A percentile compares a stretch with the other conserved stretches of the same genome.
Conservation (phyloP, 2,888 invertebrate genomes). For the Cataglyphis albicans region DNA sequence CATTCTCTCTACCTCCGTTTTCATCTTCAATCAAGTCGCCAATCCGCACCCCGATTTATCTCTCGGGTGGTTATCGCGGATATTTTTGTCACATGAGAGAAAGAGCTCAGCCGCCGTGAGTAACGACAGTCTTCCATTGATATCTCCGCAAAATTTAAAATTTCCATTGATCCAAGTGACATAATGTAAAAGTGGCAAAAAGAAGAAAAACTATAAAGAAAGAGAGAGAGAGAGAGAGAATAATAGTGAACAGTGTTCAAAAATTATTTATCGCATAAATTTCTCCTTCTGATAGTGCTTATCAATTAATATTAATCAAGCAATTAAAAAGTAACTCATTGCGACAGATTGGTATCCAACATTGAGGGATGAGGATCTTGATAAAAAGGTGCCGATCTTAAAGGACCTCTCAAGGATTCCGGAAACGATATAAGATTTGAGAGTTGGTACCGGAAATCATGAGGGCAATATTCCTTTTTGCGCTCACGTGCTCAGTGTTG, state of each 20-base stretch:
- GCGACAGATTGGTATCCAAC: not conserved
- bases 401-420: not conserved
- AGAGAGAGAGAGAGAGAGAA: not conserved
- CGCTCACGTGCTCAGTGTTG: conserved; percentile 21
- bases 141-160: not conserved
- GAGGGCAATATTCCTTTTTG: conserved; percentile 37
- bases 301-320: not conserved
- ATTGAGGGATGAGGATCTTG: conserved; percentile 57
- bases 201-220: not conserved
- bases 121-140: not conserved
- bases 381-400: conserved; percentile 27
- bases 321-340: not conserved
- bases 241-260: not conserved
- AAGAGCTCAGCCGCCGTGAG: not conserved
- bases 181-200: not conserved
- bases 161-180: not conserved
- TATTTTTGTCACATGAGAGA: conserved; percentile 1
- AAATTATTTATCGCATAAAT: not conserved
- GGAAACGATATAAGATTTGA: conserved; percentile 26
- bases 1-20: conserved; percentile 33
- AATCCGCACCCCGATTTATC: conserved; percentile 68
- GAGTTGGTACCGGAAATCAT: not conserved
- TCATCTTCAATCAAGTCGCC: conserved; percentile 74
- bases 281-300: not conserved
- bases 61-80: conserved; percentile 53